phyloP scores from a whole-genome alignment of 1,140 invertebrate genomes.

The Camponotus pennsylvanicus region DNA sequence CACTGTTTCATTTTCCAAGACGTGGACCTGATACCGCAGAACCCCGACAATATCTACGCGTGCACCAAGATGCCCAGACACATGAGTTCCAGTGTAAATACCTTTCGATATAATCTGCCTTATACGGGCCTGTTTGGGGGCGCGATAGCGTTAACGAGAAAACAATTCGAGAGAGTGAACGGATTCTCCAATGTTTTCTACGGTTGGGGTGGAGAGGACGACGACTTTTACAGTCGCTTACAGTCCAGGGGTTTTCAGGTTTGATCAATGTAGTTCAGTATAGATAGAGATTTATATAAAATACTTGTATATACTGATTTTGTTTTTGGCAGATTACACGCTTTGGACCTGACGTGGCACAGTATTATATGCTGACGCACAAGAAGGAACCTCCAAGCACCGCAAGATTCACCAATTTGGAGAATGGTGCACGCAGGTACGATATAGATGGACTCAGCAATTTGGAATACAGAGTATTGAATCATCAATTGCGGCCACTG shows the following conservation, averaged over 20 bases:
- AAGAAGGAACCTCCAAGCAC: conserved; percentile 88
- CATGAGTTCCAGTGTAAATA: conserved; percentile 97
- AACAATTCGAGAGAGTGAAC: conserved; percentile 93
- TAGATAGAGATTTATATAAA: neutral
- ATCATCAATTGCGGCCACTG: conserved; percentile 81
- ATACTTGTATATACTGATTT: neutral
- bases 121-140: conserved; percentile 92
- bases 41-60: conserved; percentile 95
- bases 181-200: conserved; percentile 97
- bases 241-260: conserved; percentile 82
- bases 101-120: conserved; percentile 93
- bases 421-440: conserved; percentile 87
- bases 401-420: conserved; percentile 88
- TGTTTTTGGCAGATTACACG: conserved; percentile 87
- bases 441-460: conserved; percentile 89
- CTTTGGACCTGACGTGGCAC: conserved; percentile 90
- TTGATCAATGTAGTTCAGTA: conserved; percentile 5
- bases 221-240: conserved; percentile 91
- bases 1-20: conserved; percentile 98
- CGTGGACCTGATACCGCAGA: conserved; percentile 97
- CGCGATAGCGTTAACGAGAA: conserved; percentile 90
- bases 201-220: conserved; percentile 96
- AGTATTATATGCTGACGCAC: conserved; percentile 93
- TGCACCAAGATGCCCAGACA: conserved; percentile 95
- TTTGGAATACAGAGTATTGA: conserved; percentile 85